These are phyloP conservation scores for Thymelicus acteon DNA, from an alignment of 2,888 invertebrate genomes.

Conservation along the genomic window DNA sequence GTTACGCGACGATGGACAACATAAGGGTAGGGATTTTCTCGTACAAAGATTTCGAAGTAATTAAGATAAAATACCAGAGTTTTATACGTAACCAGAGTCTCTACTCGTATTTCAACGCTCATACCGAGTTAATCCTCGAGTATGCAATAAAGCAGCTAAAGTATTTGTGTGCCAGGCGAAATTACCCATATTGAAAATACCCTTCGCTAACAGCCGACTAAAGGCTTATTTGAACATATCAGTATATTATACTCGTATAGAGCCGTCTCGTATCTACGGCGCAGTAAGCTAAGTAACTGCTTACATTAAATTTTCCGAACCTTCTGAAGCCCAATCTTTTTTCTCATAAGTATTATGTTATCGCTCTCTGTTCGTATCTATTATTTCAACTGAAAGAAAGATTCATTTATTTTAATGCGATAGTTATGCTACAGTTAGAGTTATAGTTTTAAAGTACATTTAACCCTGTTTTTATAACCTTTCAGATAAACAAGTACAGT, in stretches of 20 bases:
- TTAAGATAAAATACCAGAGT: constrained; percentile 82
- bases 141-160: constrained; percentile 82
- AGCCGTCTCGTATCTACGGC: constrained; percentile 52
- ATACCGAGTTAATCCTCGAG: constrained; percentile 81
- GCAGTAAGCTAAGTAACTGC: constrained; percentile 58
- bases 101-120: constrained; percentile 78
- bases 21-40: constrained; percentile 82
- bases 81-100: constrained; percentile 75
- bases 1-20: constrained; percentile 83
- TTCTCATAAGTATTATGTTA: constrained; percentile 9
- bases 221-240: constrained; percentile 76
- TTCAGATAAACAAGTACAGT: too few species aligned
- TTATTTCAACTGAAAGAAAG: neutral
- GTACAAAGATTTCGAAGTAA: constrained; percentile 82
- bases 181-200: constrained; percentile 84
- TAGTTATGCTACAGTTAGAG: too few species aligned
- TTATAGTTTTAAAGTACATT: too few species aligned
- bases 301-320: constrained; percentile 52
- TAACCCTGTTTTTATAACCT: too few species aligned
- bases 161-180: constrained; percentile 81
- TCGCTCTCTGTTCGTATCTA: neutral
- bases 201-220: constrained; percentile 78
- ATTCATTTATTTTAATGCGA: too few species aligned
- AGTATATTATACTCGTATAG: constrained; percentile 57
- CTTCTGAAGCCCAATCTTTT: constrained; percentile 26